These are phyloP conservation scores for Cinara cedri DNA, from an alignment of 2,888 invertebrate species.

Conservation along the genomic window DNA sequence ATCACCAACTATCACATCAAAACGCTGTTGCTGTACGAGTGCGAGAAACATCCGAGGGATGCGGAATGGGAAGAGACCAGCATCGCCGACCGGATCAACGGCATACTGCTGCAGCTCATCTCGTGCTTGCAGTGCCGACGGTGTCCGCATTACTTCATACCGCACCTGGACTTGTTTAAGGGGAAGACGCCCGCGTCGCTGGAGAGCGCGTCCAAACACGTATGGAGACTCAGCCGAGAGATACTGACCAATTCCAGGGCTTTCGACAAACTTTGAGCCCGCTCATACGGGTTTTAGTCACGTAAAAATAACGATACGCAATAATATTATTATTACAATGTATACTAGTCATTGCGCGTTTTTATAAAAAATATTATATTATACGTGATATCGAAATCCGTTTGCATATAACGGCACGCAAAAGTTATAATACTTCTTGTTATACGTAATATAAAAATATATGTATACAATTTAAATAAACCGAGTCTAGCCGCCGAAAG, in stretches of 20 bases:
- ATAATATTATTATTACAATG: too few species aligned
- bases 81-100: conserved; percentile 80
- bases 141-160: conserved; percentile 85
- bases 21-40: conserved; percentile 81
- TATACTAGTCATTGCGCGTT: too few species aligned
- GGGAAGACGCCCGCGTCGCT: conserved; percentile 78
- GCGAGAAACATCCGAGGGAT: conserved; percentile 84
- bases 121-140: conserved; percentile 83
- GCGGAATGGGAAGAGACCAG: conserved; percentile 82
- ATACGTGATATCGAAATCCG: too few species aligned
- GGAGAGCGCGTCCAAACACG: conserved; percentile 81
- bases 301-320: too few species aligned
- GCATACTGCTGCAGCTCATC: conserved; percentile 82
- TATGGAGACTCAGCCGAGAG: conserved; percentile 80
- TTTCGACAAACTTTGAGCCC: conserved; percentile 74
- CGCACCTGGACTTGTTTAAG: conserved; percentile 80
- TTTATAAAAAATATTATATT: too few species aligned
- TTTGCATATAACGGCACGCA: too few species aligned
- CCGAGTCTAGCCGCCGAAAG: too few species aligned
- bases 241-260: conserved; percentile 80
- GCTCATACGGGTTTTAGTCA: neutral
- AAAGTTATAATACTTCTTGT: too few species aligned
- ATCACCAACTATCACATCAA: conserved; percentile 79
- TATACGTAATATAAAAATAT: too few species aligned
- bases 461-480: too few species aligned